Percentiles rank a stretch among this genome's conserved stretches.
These are phyloP conservation scores for Cochlearius cochlearius DNA, from an alignment of 2,113 vertebrate species.

Conservation along the genomic window DNA sequence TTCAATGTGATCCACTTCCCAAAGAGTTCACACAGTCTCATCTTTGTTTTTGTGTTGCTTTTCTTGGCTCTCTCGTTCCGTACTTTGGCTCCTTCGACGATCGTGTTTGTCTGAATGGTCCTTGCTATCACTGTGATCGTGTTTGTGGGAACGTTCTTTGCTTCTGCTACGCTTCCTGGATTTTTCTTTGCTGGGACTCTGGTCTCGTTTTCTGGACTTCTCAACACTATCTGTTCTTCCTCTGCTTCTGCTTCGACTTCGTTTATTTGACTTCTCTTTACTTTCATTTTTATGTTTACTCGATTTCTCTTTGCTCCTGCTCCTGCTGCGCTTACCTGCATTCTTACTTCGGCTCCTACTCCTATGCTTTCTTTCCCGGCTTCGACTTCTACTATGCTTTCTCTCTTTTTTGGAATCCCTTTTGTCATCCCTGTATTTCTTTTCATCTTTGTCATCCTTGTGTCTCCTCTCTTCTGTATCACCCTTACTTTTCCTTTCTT, in stretches of 20 bases:
- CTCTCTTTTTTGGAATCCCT: slow-evolving; percentile 81
- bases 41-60: slow-evolving; percentile 79
- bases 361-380: slow-evolving; percentile 80
- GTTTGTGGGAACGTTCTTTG: slow-evolving; percentile 81
- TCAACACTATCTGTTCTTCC: slow-evolving; percentile 82
- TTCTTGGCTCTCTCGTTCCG: slow-evolving; percentile 79
- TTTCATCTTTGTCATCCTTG: slow-evolving; percentile 83
- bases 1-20: slow-evolving; percentile 84
- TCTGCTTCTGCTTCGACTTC: slow-evolving; percentile 78
- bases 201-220: slow-evolving; percentile 85
- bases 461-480: slow-evolving; percentile 79
- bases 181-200: slow-evolving; percentile 81
- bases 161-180: slow-evolving; percentile 85
- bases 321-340: slow-evolving; percentile 77
- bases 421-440: slow-evolving; percentile 84
- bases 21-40: slow-evolving; percentile 77
- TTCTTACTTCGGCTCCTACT: slow-evolving; percentile 81
- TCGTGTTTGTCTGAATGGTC: slow-evolving; percentile 83
- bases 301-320: slow-evolving; percentile 84
- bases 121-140: slow-evolving; percentile 81
- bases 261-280: slow-evolving; percentile 79
- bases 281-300: slow-evolving; percentile 82
- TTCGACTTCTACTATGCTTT: slow-evolving; percentile 83
- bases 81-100: slow-evolving; percentile 82
- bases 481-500: slow-evolving; percentile 82